A percentile compares a stretch with the other conserved stretches of the same genome.
Conservation (phyloP, 2,888 invertebrate species). For the Octodonta nipae region DNA sequence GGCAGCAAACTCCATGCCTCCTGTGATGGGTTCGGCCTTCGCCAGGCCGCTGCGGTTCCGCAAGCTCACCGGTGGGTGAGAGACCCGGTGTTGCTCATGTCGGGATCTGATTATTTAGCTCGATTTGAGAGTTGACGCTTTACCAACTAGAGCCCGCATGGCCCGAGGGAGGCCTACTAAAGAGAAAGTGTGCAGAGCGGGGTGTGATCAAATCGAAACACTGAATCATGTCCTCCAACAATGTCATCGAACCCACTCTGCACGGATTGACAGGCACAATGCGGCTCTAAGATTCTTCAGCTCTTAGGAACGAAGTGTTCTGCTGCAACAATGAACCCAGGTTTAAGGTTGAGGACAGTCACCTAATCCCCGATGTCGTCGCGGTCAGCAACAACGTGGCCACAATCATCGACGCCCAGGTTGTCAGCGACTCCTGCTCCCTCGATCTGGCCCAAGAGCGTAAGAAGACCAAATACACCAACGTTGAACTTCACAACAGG, state of each 20-base stretch:
- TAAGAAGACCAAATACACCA: background rate
- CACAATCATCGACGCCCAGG: background rate
- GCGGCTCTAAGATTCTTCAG: too few relatives aligned
- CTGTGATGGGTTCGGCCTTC: constrained; percentile 6
- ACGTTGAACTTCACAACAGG: background rate
- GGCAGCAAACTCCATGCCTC: too few relatives aligned
- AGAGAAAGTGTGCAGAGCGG: constrained; percentile 8
- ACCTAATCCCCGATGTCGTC: too few relatives aligned
- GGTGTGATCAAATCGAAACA: constrained; percentile 7
- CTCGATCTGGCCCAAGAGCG: background rate
- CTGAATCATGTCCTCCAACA: background rate
- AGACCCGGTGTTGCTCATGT: constrained; percentile 1
- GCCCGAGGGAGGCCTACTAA: constrained; percentile 4
- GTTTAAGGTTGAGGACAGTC: too few relatives aligned
- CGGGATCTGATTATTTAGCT: constrained; percentile 6
- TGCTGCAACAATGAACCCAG: too few relatives aligned
- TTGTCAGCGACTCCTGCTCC: background rate
- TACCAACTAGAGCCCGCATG: constrained; percentile 6
- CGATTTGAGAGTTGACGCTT: constrained; percentile 7
- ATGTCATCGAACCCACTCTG: too few relatives aligned
- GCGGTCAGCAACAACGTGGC: too few relatives aligned
- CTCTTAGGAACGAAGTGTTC: too few relatives aligned
- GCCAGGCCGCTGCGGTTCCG: background rate
- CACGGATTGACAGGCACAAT: background rate
- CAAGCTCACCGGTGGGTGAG: constrained; percentile 5